phyloP scores from a whole-genome alignment of 1,140 invertebrate genomes.

The Bursaphelenchus mucronatus region DNA sequence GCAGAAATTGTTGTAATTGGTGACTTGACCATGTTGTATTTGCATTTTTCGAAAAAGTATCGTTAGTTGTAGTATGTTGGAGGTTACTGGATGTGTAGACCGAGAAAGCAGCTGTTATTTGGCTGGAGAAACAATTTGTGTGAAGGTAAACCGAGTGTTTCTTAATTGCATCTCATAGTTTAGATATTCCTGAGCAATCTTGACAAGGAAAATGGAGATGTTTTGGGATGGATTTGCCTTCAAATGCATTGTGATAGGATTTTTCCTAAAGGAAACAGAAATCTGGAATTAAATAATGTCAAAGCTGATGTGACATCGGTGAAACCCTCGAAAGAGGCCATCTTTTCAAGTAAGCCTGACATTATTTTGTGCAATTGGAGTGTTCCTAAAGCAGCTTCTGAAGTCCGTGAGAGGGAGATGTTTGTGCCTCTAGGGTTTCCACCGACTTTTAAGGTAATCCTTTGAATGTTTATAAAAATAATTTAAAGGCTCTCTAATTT shows the following conservation, averaged over 20 bases:
- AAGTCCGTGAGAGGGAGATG: constrained; percentile 3
- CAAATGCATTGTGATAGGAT: constrained; percentile 55
- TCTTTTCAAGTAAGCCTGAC: constrained; percentile 52
- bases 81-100: constrained; percentile 29
- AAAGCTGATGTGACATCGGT: constrained; percentile 39
- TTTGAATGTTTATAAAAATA: constrained; percentile 9
- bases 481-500: neutral
- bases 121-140: constrained; percentile 34
- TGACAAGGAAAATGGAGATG: constrained; percentile 15
- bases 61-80: constrained; percentile 23
- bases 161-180: constrained; percentile 3
- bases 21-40: constrained; percentile 11
- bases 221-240: constrained; percentile 57
- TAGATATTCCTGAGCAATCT: constrained; percentile 37
- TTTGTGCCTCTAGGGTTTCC: constrained; percentile 35
- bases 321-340: constrained; percentile 39
- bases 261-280: constrained; percentile 19
- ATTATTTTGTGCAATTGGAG: constrained; percentile 52
- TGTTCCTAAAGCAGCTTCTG: constrained; percentile 22
- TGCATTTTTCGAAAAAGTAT: neutral
- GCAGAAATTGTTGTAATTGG: constrained; percentile 12
- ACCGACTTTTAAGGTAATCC: constrained; percentile 41
- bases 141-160: constrained; percentile 20
- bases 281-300: constrained; percentile 12
- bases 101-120: constrained; percentile 29